phyloP scores from a whole-genome alignment of 2,888 invertebrate species.

The Agrypnus murinus region DNA sequence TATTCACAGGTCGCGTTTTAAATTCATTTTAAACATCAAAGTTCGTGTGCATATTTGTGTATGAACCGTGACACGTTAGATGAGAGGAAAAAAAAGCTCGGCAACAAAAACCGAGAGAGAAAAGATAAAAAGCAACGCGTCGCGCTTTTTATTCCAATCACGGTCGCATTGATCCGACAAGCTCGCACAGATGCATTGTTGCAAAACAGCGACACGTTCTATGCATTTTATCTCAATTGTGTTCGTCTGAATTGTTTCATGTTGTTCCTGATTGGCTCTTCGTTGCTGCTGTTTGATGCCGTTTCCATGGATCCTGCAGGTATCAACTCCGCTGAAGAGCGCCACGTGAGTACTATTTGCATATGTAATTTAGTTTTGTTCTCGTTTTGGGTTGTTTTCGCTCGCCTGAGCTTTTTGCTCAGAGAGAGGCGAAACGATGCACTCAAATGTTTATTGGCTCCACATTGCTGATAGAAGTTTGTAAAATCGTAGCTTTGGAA shows the following conservation, averaged over 20 bases:
- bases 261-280: conserved; percentile 66
- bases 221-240: conserved; percentile 70
- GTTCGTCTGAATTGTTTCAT: conserved; percentile 74
- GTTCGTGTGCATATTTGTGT: conserved; percentile 40
- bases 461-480: not conserved
- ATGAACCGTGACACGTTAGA: conserved; percentile 37
- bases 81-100: too few relatives aligned
- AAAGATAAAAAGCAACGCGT: conserved; percentile 56
- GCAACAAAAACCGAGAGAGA: too few relatives aligned
- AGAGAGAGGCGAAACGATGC: not conserved
- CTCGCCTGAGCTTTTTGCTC: conserved; percentile 35
- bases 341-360: conserved; percentile 75
- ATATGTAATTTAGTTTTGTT: conserved; percentile 41
- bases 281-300: conserved; percentile 62
- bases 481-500: not conserved
- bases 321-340: conserved; percentile 78
- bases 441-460: conserved; percentile 16
- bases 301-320: conserved; percentile 69
- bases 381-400: conserved; percentile 23
- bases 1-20: conserved; percentile 31
- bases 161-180: conserved; percentile 66
- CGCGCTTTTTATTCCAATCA: conserved; percentile 66
- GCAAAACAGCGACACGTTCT: conserved; percentile 66
- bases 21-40: conserved; percentile 41
- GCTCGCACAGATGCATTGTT: conserved; percentile 62